These are phyloP conservation scores for Electrophaes corylata DNA, from an alignment of 2,888 invertebrate species.

Conservation along the genomic window DNA sequence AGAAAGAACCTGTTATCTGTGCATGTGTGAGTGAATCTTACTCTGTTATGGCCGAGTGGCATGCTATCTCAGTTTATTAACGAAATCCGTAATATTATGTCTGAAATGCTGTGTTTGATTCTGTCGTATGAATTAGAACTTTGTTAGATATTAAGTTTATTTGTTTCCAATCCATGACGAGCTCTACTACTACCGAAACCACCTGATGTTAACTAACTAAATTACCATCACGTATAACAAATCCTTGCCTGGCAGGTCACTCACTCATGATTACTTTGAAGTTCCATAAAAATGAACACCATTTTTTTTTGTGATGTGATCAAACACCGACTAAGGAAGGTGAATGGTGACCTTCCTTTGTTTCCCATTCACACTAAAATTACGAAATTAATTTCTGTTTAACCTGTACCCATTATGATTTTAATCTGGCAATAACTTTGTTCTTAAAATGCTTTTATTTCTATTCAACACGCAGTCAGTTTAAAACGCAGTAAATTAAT, in stretches of 20 bases:
- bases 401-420: neutral
- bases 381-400: neutral
- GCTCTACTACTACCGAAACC: too few species aligned
- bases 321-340: neutral
- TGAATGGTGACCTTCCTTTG: neutral
- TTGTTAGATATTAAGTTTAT: neutral
- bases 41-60: neutral
- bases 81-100: neutral
- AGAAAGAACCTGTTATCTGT: conserved; percentile 13
- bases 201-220: too few species aligned
- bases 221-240: too few species aligned
- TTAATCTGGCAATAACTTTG: neutral
- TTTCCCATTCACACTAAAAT: neutral
- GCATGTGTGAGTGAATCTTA: conserved; percentile 7
- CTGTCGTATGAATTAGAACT: neutral
- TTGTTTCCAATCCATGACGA: neutral
- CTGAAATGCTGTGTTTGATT: neutral
- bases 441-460: neutral
- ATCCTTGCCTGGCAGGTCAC: too few species aligned
- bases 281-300: neutral
- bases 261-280: too few species aligned
- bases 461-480: neutral
- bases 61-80: neutral
- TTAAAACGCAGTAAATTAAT: neutral
- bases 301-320: neutral